These are phyloP conservation scores for Onychostoma macrolepis DNA, from an alignment of 2,113 vertebrate species.

Conservation along the genomic window DNA sequence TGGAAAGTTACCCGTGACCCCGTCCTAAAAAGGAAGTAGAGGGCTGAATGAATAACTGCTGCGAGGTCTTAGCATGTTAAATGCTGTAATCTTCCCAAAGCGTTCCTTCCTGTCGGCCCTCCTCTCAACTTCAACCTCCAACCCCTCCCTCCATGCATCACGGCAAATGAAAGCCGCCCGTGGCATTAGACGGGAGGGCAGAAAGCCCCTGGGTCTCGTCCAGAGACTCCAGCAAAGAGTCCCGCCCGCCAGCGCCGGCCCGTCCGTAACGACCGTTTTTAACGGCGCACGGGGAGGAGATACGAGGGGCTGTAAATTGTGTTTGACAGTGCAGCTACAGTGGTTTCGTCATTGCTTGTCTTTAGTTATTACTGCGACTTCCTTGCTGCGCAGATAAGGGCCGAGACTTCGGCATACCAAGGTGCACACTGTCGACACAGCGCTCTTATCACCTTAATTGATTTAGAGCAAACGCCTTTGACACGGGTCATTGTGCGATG, in stretches of 20 bases:
- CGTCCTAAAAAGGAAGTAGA: conserved; percentile 58
- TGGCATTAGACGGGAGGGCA: conserved; percentile 80
- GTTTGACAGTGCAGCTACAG: conserved; percentile 96
- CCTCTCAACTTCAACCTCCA: conserved; percentile 92
- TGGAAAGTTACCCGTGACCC: conserved; percentile 67
- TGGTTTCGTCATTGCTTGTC: conserved; percentile 92
- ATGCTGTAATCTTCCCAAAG: conserved; percentile 83
- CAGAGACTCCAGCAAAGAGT: not conserved
- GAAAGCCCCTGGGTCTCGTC: conserved; percentile 76
- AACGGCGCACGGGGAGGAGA: conserved; percentile 73
- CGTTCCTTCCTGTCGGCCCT: conserved; percentile 84
- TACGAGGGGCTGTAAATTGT: conserved; percentile 93
- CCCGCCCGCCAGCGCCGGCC: no score
- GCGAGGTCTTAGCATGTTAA: conserved; percentile 80
- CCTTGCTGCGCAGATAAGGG: conserved; percentile 85
- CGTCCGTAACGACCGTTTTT: conserved; percentile 89
- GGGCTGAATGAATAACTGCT: conserved; percentile 73
- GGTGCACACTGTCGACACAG: conserved; percentile 74
- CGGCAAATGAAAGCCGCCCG: conserved; percentile 82
- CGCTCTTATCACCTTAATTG: conserved; percentile 82
- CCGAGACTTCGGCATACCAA: conserved; percentile 77
- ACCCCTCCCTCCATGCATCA: conserved; percentile 88
- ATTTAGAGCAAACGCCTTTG: conserved; percentile 88
- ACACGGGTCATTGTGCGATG: conserved; percentile 78
- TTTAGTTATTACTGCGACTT: conserved; percentile 91